Evolutionary conservation across 2,113 vertebrate species (phyloP).

Genomic region (Rhabdornis inornatus): DNA sequence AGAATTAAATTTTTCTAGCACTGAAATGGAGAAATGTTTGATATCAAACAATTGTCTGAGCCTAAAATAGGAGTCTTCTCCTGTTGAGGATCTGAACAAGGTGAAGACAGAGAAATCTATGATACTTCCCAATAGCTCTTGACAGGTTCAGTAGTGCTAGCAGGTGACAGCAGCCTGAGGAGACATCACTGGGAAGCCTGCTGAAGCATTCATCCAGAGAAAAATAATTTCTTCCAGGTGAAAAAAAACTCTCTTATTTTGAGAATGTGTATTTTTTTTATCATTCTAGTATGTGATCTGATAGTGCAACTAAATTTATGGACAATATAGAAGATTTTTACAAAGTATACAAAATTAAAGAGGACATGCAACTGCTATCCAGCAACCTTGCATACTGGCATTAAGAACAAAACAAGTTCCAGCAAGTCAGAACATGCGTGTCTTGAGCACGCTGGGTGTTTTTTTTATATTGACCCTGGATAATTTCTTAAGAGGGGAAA

Average conservation of each 20-base stretch:
- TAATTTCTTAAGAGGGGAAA: neutral
- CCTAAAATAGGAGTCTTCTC: neutral
- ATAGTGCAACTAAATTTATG: neutral
- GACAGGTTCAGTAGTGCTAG: neutral
- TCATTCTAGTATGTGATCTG: neutral
- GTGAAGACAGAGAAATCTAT: neutral
- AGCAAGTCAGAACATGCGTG: neutral
- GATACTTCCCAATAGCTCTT: neutral
- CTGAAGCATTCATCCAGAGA: neutral
- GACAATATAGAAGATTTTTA: neutral
- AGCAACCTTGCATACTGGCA: neutral
- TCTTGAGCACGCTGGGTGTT: neutral
- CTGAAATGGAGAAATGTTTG: neutral
- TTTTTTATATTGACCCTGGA: neutral
- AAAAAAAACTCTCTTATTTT: neutral
- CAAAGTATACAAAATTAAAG: neutral
- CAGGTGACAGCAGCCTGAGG: neutral
- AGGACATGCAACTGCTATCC: neutral
- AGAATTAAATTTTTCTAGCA: neutral
- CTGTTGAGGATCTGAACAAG: neutral
- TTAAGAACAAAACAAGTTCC: neutral
- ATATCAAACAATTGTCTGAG: neutral
- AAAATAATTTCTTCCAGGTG: neutral
- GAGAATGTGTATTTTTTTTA: neutral
- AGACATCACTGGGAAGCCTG: neutral